Percentiles rank a stretch among this genome's conserved stretches.
phyloP scores from a whole-genome alignment of 2,797 vertebrate genomes.

The Rousettus madagascariensis region DNA sequence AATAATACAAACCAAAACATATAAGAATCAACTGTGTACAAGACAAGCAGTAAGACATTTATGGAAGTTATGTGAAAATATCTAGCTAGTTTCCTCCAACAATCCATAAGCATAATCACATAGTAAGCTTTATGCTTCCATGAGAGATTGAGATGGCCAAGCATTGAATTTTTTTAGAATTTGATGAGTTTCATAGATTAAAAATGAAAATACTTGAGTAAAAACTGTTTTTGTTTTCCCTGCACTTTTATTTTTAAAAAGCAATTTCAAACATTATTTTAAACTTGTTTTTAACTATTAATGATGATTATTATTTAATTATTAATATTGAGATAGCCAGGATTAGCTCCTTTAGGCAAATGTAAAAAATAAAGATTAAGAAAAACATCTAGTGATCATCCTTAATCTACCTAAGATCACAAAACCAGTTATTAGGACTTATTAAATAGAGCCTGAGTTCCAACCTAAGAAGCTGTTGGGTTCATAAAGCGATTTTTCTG shows the following conservation, averaged over 20 bases:
- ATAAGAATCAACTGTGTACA: background rate
- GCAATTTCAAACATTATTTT: background rate
- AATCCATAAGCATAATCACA: background rate
- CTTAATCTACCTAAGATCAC: background rate
- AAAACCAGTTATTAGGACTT: background rate
- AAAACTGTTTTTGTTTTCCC: background rate
- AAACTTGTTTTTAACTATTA: background rate
- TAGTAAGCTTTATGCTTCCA: background rate
- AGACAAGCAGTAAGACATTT: background rate
- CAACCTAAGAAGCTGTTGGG: background rate
- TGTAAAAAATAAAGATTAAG: conserved; percentile 6
- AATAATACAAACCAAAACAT: background rate
- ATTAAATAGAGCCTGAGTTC: background rate
- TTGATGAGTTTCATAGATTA: background rate
- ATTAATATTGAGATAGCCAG: background rate
- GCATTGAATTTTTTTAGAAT: background rate
- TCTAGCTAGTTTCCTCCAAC: background rate
- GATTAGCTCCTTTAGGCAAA: conserved; percentile 18
- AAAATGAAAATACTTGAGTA: background rate
- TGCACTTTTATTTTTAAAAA: background rate
- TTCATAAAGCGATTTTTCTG: background rate
- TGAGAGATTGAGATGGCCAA: background rate
- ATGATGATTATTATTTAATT: conserved; percentile 1
- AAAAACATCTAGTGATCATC: background rate
- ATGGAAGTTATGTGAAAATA: background rate